These are phyloP conservation scores for Ctenoplectra terminalis DNA, from an alignment of 1,140 invertebrate species.

Conservation along the genomic window DNA sequence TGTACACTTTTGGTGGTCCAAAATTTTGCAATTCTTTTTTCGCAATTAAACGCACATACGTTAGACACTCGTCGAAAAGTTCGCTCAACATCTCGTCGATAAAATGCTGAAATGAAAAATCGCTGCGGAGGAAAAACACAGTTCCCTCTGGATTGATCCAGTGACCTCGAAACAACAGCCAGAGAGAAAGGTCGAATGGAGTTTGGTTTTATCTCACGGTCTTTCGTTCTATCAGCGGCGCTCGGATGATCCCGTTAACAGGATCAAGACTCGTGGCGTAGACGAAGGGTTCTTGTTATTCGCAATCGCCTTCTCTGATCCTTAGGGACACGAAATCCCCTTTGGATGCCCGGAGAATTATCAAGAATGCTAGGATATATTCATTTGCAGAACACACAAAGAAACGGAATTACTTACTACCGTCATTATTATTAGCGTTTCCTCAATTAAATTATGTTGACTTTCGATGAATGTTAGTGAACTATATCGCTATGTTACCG, in stretches of 20 bases:
- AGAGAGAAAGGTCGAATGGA: slow-evolving; percentile 46
- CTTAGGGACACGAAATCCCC: slow-evolving; percentile 67
- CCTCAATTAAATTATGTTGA: neutral
- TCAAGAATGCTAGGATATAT: slow-evolving; percentile 39
- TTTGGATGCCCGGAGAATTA: slow-evolving; percentile 49
- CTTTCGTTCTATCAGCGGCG: slow-evolving; percentile 45
- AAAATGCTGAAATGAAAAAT: neutral
- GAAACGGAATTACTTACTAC: slow-evolving; percentile 51
- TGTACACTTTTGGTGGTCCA: too few relatives aligned
- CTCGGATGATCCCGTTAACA: slow-evolving; percentile 75
- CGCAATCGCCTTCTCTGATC: slow-evolving; percentile 65
- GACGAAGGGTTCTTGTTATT: slow-evolving; percentile 74
- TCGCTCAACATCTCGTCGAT: neutral
- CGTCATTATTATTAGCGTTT: slow-evolving; percentile 18
- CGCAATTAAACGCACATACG: neutral
- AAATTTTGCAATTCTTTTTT: too few relatives aligned
- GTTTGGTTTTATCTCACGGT: slow-evolving; percentile 62
- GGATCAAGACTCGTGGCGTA: slow-evolving; percentile 71
- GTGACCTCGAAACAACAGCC: slow-evolving; percentile 45
- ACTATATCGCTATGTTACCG: too few relatives aligned
- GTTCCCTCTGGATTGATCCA: slow-evolving; percentile 15
- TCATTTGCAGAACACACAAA: slow-evolving; percentile 59
- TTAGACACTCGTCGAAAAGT: neutral
- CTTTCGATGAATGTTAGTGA: too few relatives aligned
- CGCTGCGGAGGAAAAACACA: neutral